Percentiles rank a stretch among this genome's conserved stretches.
Evolutionary conservation across 2,888 invertebrate species (phyloP).

Genomic region (Patella caerulea): DNA sequence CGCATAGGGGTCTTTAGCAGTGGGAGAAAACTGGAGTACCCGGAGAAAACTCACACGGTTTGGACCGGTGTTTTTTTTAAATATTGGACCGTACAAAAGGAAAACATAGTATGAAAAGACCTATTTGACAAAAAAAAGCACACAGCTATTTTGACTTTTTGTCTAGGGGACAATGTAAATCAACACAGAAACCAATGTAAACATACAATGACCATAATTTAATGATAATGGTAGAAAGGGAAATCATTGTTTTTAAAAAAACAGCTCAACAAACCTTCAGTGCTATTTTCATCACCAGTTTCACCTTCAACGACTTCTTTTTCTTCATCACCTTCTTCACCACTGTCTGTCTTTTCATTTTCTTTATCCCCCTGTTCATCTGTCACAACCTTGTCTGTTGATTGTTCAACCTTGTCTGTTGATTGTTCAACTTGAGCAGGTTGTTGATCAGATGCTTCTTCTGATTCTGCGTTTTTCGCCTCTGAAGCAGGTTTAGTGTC

Average conservation of each 20-base stretch:
- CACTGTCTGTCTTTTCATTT: slow-evolving; percentile 3
- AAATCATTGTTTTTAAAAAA: background rate
- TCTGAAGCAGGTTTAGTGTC: slow-evolving; percentile 15
- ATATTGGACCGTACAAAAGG: too few species aligned
- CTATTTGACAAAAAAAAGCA: too few species aligned
- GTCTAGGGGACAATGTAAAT: too few species aligned
- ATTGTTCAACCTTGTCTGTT: slow-evolving; percentile 18
- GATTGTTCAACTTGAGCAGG: slow-evolving; percentile 18
- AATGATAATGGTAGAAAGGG: background rate
- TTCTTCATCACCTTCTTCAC: slow-evolving; percentile 24
- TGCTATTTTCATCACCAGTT: slow-evolving; percentile 1
- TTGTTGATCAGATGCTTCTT: slow-evolving; percentile 10
- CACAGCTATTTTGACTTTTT: too few species aligned
- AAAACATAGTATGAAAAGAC: too few species aligned
- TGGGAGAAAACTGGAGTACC: too few species aligned
- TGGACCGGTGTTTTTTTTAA: too few species aligned
- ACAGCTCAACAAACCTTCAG: background rate
- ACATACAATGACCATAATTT: too few species aligned
- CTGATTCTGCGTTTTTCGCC: slow-evolving; percentile 13
- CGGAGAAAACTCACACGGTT: too few species aligned
- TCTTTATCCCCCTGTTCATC: slow-evolving; percentile 17
- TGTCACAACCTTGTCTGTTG: background rate
- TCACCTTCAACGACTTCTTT: slow-evolving; percentile 15
- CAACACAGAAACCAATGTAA: too few species aligned
- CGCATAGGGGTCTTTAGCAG: too few species aligned